Evolutionary conservation across 2,113 vertebrate species (phyloP), one percentile per base, ranked within the genome.

Genomic region (Tychaedon coryphoeus): DNA sequence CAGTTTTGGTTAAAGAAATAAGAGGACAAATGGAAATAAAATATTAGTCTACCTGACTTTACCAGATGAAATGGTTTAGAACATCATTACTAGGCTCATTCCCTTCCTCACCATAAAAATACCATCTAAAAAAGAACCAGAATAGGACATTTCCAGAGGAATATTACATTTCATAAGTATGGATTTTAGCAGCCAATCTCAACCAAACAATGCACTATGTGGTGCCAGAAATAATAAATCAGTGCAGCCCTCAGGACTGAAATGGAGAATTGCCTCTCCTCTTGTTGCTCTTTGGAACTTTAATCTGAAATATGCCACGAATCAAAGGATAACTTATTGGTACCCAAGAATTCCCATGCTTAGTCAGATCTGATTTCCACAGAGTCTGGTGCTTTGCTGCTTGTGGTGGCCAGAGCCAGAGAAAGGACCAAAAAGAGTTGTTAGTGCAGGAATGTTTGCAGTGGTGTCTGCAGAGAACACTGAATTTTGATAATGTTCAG

Each of bases 151-250:
- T 97, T 95, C 82, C 86, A 95, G 76, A 95, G 86, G 84, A 95
- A 92, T 92, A 95, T 93, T 94, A 40, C n/a, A 71, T 95, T 95
- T 95, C 51, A 1, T 40, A 93, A 70, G 86, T 80, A 93, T 88
- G 79, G 78, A 91, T 95, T 96, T 94, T 92, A 94, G 78, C 89
- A 95, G 89, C 91, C 94, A 87, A 22, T 83, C 83, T 91, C 86
- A 77, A 87, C 33, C 69, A 95, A 96, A 96, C 95, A 93, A 95
- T 89, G 76, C 77, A 29, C 16, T 48, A 1, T 20, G 14, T 33
- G 10, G 43, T 81, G 91, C 94, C 92, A 96, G 91, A 78, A 92
- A 86, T 26, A 93, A 93, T 88, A 92, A 95, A 95, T 96, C 86
- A 84, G 69, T 33, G 17, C 40, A 93, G 89, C 53, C 60, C 47